Evolutionary conservation across 1,140 invertebrate species (phyloP).

Genomic region (Diorhabda sublineata): DNA sequence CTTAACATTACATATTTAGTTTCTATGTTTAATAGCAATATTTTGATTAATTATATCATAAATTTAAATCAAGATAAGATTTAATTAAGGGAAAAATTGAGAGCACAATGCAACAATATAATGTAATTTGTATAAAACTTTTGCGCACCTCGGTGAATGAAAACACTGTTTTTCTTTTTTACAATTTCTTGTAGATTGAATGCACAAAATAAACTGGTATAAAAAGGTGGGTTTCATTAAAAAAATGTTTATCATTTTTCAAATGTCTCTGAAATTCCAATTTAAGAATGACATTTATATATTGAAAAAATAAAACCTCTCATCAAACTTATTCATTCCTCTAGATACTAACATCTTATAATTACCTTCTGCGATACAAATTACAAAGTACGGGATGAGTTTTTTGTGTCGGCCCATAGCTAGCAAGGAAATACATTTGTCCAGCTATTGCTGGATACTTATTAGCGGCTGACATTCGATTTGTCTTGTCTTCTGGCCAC

Average conservation of each 20-base stretch:
- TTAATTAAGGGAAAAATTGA: too few species aligned
- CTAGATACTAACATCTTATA: constrained; percentile 40
- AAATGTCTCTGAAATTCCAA: constrained; percentile 9
- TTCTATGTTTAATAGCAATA: too few species aligned
- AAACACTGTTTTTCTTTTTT: too few species aligned
- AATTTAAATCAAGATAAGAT: too few species aligned
- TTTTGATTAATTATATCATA: too few species aligned
- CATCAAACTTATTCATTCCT: constrained; percentile 40
- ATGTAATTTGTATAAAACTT: too few species aligned
- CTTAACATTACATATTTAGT: too few species aligned
- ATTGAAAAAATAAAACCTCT: constrained; percentile 38
- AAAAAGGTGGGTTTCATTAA: neutral
- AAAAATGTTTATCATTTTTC: constrained; percentile 1
- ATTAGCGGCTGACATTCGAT: constrained; percentile 50
- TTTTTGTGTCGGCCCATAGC: constrained; percentile 41
- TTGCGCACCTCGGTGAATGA: too few species aligned
- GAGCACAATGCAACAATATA: too few species aligned
- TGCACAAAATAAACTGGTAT: too few species aligned
- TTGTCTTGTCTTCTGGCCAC: constrained; percentile 45
- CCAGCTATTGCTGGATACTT: constrained; percentile 47
- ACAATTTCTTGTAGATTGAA: too few species aligned
- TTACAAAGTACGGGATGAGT: constrained; percentile 45
- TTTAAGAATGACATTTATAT: constrained; percentile 32
- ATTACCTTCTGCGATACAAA: constrained; percentile 47
- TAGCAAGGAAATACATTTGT: constrained; percentile 46